These are phyloP conservation scores for Grantiella picta DNA, from an alignment of 2,113 vertebrate species.

Conservation along the genomic window DNA sequence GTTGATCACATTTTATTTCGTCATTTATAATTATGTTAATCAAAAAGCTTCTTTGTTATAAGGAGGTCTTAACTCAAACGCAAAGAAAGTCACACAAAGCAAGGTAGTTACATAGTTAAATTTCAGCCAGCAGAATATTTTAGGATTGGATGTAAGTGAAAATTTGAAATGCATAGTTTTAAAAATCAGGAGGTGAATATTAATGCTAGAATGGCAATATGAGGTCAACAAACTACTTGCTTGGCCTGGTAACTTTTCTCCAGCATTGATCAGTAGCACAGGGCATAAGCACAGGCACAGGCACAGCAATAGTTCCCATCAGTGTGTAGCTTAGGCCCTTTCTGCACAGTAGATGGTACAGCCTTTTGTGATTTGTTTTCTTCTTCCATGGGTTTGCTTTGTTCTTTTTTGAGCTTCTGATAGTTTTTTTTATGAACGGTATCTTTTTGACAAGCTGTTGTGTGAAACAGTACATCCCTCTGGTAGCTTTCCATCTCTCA, in stretches of 20 bases:
- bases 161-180: background rate
- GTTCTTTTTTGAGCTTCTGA: background rate
- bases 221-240: background rate
- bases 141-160: background rate
- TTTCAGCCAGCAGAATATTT: background rate
- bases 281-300: background rate
- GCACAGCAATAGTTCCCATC: fast-evolving
- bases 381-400: background rate
- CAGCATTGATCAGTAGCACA: background rate
- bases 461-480: background rate
- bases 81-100: background rate
- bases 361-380: background rate
- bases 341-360: background rate
- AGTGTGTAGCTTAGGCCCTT: background rate
- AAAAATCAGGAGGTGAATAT: background rate
- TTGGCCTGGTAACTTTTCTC: background rate
- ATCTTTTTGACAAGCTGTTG: background rate
- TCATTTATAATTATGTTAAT: background rate
- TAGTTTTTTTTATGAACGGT: background rate
- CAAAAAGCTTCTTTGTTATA: background rate
- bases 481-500: background rate
- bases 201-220: background rate
- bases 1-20: background rate
- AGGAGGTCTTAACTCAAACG: background rate
- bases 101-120: background rate